Conservation (phyloP, 2,797 vertebrate species). For the Dermochelys coriacea region DNA sequence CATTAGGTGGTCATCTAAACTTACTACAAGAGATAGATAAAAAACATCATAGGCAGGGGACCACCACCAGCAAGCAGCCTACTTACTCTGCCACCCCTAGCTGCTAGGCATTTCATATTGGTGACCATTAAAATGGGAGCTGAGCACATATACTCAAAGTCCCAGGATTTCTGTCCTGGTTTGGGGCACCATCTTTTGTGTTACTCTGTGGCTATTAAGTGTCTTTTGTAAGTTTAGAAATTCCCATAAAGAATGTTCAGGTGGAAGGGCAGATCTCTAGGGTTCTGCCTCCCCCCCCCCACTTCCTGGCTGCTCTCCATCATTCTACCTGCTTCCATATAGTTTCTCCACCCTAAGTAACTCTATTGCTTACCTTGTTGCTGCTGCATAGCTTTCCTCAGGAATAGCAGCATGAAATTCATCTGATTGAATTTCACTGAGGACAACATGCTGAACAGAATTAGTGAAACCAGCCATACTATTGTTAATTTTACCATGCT, state of each 20-base stretch:
- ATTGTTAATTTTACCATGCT: background rate
- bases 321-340: rapidly evolving
- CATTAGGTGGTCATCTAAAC: background rate
- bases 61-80: background rate
- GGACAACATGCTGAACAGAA: background rate
- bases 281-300: background rate
- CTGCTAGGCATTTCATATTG: background rate
- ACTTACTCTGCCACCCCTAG: background rate
- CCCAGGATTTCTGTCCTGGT: background rate
- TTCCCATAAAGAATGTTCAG: background rate
- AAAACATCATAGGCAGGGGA: background rate
- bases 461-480: background rate
- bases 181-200: background rate
- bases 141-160: background rate
- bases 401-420: rapidly evolving
- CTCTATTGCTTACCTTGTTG: background rate
- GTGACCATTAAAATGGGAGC: background rate
- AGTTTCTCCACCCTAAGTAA: background rate
- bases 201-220: background rate
- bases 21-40: background rate
- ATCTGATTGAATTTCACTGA: background rate
- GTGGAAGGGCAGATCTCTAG: rapidly evolving
- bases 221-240: background rate
- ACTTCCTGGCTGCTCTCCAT: background rate
- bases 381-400: background rate